A percentile compares a stretch with the other conserved stretches of the same genome.
Conservation (phyloP, 2,797 vertebrate species). For the Selene dorsalis region DNA sequence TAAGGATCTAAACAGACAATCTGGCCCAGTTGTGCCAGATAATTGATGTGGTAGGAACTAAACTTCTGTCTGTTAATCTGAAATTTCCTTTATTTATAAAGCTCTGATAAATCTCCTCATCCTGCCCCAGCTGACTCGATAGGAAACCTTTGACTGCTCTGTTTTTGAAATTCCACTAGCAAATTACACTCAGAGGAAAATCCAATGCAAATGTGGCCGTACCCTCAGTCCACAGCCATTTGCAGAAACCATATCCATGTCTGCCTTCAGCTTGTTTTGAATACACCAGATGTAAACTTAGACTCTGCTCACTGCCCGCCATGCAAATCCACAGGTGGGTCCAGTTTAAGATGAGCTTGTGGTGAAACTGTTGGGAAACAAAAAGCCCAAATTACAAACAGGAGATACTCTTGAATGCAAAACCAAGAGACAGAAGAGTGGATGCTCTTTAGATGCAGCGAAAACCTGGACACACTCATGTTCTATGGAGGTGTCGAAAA, state of each 20-base stretch:
- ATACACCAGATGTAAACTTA: conserved; percentile 52
- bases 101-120: background rate
- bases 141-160: conserved; percentile 12
- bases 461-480: conserved; percentile 22
- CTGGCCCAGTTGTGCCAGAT: background rate
- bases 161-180: conserved; percentile 38
- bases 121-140: background rate
- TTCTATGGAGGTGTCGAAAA: conserved; percentile 40
- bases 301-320: conserved; percentile 34
- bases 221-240: conserved; percentile 31
- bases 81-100: background rate
- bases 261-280: conserved; percentile 51
- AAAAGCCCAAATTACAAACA: conserved; percentile 63
- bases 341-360: conserved; percentile 53
- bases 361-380: conserved; percentile 52
- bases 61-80: background rate
- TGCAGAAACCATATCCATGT: conserved; percentile 42
- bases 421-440: conserved; percentile 36
- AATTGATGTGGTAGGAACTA: background rate
- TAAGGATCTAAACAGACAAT: background rate
- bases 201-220: conserved; percentile 48
- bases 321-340: conserved; percentile 70
- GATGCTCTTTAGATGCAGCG: conserved; percentile 46
- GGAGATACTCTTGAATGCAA: conserved; percentile 46
- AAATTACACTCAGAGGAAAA: conserved; percentile 44